Base-by-base conservation (phyloP, 2,888 invertebrate genomes). In the Geotrupes spiniger region DNA sequence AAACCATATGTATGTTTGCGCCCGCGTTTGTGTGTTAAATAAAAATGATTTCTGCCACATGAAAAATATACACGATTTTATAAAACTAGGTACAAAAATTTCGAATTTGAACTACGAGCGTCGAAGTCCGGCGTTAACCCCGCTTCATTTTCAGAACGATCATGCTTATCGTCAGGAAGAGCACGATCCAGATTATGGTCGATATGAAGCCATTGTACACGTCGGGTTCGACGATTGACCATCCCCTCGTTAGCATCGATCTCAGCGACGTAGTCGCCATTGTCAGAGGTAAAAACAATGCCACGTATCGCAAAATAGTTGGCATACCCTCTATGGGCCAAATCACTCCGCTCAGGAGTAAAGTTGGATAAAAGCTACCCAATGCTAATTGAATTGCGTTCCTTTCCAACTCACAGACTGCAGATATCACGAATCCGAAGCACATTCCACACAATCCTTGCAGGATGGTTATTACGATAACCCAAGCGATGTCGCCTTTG, bases 251-350 rank as follows among this genome's bases (percentile, higher is more conserved):
- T 38, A 93, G 78, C 74, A 93, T 89, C 42, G 89, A 88, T 42
- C 95, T 78, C 41, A 95, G 77, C 1, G 93, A 86, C 31, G 92
- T 89, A n/a, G 93, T 93, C n/a, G 94, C 92, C 69, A 92, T 78
- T 0, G 95, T 95, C 42, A 94, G 75, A 0, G 95, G 95, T 41
- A 95, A 79, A 61, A 87, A 85, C 36, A 88, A 81, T 1, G 92
- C 87, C 42, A 94, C 82, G 72, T 91, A 91, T 46, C 70, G 58
- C 25, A 96, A 76, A 49, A 88, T 79, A 62, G 84, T 79, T 1
- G 95, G 95, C 92, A 96, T 95, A 46, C 93, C 93, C 71, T 96
- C 93, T 53, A 95, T 87, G 49, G 96, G 95, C 96, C 96, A 96
- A 66, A 96, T 92, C 28, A 95, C 94, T 46, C 95, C 95, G 62